Conservation (phyloP, 2,113 vertebrate genomes). For the Ictalurus furcatus region DNA sequence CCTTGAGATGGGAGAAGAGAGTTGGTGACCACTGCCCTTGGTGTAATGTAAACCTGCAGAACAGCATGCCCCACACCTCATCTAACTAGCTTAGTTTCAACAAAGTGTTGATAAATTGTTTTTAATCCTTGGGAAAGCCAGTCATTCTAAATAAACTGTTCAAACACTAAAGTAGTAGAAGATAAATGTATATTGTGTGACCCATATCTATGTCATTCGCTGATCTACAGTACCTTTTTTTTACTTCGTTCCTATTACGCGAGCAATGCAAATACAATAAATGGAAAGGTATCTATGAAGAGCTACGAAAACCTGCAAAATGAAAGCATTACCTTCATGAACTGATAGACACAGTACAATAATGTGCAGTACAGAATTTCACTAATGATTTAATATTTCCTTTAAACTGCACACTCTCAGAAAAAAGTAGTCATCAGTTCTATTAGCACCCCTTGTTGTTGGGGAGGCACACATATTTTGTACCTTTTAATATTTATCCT, state of each 20-base stretch:
- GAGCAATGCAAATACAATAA: neutral
- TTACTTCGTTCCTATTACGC: neutral
- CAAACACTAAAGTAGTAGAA: neutral
- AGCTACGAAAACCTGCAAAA: neutral
- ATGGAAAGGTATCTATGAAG: neutral
- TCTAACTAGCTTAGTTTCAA: neutral
- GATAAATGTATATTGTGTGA: neutral
- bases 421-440: neutral
- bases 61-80: neutral
- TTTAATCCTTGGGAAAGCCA: neutral
- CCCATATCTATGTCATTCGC: neutral
- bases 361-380: neutral
- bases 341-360: neutral
- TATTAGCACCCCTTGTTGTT: neutral
- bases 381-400: neutral
- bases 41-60: neutral
- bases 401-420: neutral
- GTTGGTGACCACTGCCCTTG: neutral
- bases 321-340: neutral
- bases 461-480: neutral
- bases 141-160: neutral
- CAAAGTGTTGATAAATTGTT: neutral
- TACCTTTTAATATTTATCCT: neutral
- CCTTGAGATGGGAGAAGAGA: too few relatives aligned
- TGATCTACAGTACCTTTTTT: slow-evolving; percentile 4